Evolutionary conservation across 2,113 vertebrate genomes (phyloP).

Genomic region (Xiphophorus maculatus): DNA sequence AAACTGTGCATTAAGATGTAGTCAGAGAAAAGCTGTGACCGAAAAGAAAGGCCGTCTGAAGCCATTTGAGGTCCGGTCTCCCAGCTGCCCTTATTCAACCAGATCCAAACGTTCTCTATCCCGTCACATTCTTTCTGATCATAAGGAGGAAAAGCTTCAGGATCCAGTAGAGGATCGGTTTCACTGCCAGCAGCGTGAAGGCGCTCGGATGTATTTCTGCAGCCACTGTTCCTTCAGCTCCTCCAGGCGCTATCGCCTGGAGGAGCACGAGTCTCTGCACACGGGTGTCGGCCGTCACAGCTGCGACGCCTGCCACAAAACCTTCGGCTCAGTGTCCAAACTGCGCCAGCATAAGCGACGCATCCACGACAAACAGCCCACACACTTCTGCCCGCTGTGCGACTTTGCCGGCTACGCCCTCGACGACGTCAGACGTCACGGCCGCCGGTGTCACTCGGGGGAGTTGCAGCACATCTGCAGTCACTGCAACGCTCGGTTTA

Average conservation of each 20-base stretch:
- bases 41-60: constrained; percentile 83
- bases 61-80: constrained; percentile 78
- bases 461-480: constrained; percentile 82
- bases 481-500: constrained; percentile 87
- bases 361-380: constrained; percentile 89
- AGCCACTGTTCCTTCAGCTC: constrained; percentile 90
- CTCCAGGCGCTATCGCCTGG: constrained; percentile 87
- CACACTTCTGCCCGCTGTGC: constrained; percentile 89
- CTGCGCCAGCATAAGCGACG: constrained; percentile 88
- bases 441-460: constrained; percentile 88
- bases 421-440: constrained; percentile 89
- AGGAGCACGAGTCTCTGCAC: constrained; percentile 92
- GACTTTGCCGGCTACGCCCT: constrained; percentile 91
- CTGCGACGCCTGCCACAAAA: constrained; percentile 85
- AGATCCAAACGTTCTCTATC: constrained; percentile 76
- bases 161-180: constrained; percentile 43
- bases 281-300: constrained; percentile 89
- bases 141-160: constrained; percentile 57
- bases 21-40: constrained; percentile 83
- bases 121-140: constrained; percentile 75
- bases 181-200: constrained; percentile 81
- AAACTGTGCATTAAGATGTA: constrained; percentile 85
- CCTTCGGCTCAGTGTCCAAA: constrained; percentile 91
- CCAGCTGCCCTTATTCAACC: constrained; percentile 82
- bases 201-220: constrained; percentile 83